Evolutionary conservation across 2,888 invertebrate species (phyloP).

Genomic region (Drosophila paracracens): DNA sequence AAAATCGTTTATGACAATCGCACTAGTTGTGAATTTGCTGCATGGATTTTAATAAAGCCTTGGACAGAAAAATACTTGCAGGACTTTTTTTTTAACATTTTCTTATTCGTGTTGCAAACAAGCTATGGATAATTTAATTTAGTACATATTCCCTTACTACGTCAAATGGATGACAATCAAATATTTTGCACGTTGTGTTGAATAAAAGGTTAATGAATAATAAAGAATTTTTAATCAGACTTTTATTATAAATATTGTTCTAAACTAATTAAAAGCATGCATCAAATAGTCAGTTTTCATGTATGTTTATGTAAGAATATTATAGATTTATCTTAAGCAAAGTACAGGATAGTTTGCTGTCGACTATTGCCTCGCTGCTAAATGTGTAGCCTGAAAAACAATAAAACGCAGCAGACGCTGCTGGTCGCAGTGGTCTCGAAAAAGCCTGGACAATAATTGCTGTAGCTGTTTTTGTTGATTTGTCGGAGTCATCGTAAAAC

Average conservation of each 20-base stretch:
- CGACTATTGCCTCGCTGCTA: neutral
- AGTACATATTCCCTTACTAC: neutral
- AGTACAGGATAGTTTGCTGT: conserved; percentile 3
- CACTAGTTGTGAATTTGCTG: conserved; percentile 42
- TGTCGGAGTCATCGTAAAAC: conserved; percentile 62
- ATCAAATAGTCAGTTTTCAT: neutral
- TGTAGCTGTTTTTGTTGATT: conserved; percentile 28
- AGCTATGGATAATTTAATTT: neutral
- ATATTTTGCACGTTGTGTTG: neutral
- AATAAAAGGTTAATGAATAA: neutral
- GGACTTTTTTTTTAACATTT: neutral
- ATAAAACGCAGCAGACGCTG: conserved; percentile 53
- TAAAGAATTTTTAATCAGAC: neutral
- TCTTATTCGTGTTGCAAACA: conserved; percentile 8
- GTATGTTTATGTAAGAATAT: neutral
- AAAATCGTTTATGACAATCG: conserved; percentile 82
- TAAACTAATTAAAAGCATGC: neutral
- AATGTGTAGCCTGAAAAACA: conserved; percentile 28
- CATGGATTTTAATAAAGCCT: conserved; percentile 68
- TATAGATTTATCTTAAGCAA: neutral
- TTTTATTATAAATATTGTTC: neutral
- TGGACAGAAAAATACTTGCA: conserved; percentile 10
- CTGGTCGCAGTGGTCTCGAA: conserved; percentile 24
- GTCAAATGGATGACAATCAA: neutral
- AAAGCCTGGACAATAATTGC: conserved; percentile 53